Percentiles rank a stretch among this genome's conserved stretches.
Conservation (phyloP, 53 echinoderm and acorn worm species). For the Mesocentrotus franciscanus region DNA sequence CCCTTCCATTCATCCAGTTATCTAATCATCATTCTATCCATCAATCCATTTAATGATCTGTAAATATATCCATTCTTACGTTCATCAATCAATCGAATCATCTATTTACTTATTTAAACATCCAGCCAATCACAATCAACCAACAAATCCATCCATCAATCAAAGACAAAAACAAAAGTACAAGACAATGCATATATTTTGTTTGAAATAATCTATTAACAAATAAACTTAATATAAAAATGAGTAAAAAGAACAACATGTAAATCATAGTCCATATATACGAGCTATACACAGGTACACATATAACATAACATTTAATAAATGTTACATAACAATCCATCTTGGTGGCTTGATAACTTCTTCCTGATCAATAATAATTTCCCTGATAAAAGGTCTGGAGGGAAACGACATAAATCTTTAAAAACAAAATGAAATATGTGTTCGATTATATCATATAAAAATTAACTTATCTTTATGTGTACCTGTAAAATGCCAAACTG, state of each 20-base stretch:
- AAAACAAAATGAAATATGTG: no score
- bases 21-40: background rate
- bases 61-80: background rate
- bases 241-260: background rate
- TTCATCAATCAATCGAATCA: background rate
- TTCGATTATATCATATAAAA: no score
- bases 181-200: background rate
- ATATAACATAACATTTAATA: background rate
- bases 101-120: background rate
- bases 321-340: background rate
- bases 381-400: no score
- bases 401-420: no score
- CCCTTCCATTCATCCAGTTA: background rate
- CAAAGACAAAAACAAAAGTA: background rate
- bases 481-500: no score
- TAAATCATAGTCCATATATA: background rate
- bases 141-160: background rate
- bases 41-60: background rate
- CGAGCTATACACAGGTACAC: background rate
- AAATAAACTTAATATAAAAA: constrained; percentile 8
- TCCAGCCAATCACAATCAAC: background rate
- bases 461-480: no score
- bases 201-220: background rate
- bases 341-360: no score
- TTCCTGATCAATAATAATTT: no score